Evolutionary conservation across 2,888 invertebrate species (phyloP).

Genomic region (Phortica magna): DNA sequence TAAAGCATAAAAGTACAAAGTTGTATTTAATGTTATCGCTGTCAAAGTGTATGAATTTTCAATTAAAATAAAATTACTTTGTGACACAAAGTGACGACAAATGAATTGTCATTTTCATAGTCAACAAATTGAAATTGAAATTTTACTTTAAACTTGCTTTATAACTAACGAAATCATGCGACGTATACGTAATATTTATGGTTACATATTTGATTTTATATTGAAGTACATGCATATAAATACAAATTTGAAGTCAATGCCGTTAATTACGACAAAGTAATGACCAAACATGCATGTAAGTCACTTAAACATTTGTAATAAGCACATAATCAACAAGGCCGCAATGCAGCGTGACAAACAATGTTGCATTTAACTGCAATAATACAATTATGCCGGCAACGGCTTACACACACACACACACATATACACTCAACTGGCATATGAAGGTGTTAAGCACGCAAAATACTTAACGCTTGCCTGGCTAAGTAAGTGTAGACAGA

Average conservation of each 20-base stretch:
- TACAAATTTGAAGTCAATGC: neutral
- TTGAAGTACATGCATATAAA: too few species aligned
- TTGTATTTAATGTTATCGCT: neutral
- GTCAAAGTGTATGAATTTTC: too few species aligned
- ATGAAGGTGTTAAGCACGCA: slow-evolving; percentile 26
- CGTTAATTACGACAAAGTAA: neutral
- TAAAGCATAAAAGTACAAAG: neutral
- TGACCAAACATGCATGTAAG: neutral
- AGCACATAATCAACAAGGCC: slow-evolving; percentile 28
- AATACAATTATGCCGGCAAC: neutral
- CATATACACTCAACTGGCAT: neutral
- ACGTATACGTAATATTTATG: too few species aligned
- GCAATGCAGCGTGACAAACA: slow-evolving; percentile 33
- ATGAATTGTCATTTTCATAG: too few species aligned
- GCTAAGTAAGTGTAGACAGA: slow-evolving; percentile 20
- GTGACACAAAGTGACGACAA: too few species aligned
- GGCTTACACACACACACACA: neutral
- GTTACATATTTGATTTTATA: too few species aligned
- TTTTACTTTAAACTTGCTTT: too few species aligned
- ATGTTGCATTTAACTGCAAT: slow-evolving; percentile 25
- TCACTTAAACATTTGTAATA: slow-evolving; percentile 16
- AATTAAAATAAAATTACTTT: too few species aligned
- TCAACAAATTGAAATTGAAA: too few species aligned
- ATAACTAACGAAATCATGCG: too few species aligned
- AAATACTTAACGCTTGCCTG: slow-evolving; percentile 27